Base-by-base conservation (phyloP, 2,113 vertebrate species). In the Cottus gobio region DNA sequence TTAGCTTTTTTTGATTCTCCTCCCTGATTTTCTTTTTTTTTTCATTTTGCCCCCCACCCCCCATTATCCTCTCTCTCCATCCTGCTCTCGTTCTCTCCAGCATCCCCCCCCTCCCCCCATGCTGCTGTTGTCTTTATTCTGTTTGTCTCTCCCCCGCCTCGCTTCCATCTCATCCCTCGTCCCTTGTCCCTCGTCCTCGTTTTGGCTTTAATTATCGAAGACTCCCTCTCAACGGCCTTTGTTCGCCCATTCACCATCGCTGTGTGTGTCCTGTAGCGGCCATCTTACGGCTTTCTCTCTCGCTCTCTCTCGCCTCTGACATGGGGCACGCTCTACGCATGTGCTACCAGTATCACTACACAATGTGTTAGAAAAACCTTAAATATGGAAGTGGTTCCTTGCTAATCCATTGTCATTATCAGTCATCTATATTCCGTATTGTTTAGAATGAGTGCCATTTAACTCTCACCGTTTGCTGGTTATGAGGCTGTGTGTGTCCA, bases 1-100 rank as follows among this genome's bases (percentile, higher is more conserved):
- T 96, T 96, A 94, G 94, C 87, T 89, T 96, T 96, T 96, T 96
- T 88, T 90, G 60, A 85, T 89, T 91, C 83, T 79, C 75, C 60
- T 83, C 82, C 78, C 76, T 84, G 60, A 73, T 83, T 84, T 85
- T 26, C n/a, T 74, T 60, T 85, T 26, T 36, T 74, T 60, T 70
- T 82, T 83, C 62, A 66, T 85, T 78, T 76, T 84, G 56, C 82
- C 82, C 73, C 61, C 75, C 71, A 48, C 62, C 79, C 89, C 56
- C 79, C 75, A 77, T 87, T 86, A 84, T 87, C 36, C 82, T 79
- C 62, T 75, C 72, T 73, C 79, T 80, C 77, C 72, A 70, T 77
- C 83, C 87, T 63, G 77, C 78, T 70, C 87, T 85, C 86, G 77
- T 87, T 85, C 74, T 78, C 80, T 46, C 75, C 71, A 81, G 54